Evolutionary conservation across 2,888 invertebrate species (phyloP).

Genomic region (Suillia variegata): DNA sequence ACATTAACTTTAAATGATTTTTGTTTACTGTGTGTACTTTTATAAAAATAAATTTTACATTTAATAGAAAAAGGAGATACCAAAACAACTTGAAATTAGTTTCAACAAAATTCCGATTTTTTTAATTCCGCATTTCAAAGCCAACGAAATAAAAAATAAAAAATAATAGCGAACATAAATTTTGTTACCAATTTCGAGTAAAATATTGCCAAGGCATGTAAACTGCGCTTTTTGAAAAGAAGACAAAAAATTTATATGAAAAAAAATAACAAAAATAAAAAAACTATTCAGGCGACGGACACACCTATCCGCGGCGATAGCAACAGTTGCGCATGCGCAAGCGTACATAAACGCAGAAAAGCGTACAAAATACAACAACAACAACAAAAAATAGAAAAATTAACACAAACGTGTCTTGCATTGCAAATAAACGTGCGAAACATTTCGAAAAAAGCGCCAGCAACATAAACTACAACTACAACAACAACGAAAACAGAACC

Average conservation of each 20-base stretch:
- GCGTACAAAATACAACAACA: neutral
- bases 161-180: too few species aligned
- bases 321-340: neutral
- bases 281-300: neutral
- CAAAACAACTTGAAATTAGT: too few species aligned
- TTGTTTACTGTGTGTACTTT: too few species aligned
- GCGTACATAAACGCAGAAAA: neutral
- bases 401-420: slow-evolving; percentile 25
- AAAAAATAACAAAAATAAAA: neutral
- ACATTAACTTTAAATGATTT: too few species aligned
- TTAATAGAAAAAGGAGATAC: too few species aligned
- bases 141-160: too few species aligned
- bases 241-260: neutral
- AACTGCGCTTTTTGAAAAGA: neutral
- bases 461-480: neutral
- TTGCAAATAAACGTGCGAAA: slow-evolving; percentile 34
- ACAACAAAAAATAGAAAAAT: too few species aligned
- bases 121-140: too few species aligned
- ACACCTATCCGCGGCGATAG: neutral
- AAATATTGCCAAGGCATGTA: too few species aligned
- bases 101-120: too few species aligned
- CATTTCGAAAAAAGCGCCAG: neutral
- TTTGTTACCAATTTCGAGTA: too few species aligned
- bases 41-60: too few species aligned
- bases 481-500: neutral